Conservation (phyloP, 1,140 invertebrate genomes). For the Drosophila pandora region DNA sequence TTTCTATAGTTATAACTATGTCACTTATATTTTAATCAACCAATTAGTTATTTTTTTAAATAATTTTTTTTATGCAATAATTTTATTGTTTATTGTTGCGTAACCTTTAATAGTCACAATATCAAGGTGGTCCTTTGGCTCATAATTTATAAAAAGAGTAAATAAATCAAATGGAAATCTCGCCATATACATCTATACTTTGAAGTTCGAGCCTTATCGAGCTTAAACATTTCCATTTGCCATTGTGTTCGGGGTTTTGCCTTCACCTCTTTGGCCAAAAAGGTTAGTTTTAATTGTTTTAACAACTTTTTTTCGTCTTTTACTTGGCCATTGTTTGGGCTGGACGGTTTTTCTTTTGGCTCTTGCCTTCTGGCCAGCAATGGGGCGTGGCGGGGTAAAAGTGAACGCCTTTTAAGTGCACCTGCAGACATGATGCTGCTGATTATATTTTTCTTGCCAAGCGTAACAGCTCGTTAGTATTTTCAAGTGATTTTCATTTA, state of each 20-base stretch:
- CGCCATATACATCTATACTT: neutral
- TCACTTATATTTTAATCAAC: too few species aligned
- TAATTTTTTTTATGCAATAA: too few species aligned
- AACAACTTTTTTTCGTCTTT: constrained; percentile 33
- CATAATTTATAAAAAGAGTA: neutral
- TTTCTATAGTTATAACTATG: too few species aligned
- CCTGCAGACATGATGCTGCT: constrained; percentile 82
- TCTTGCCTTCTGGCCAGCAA: neutral
- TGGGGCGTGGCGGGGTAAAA: constrained; percentile 52
- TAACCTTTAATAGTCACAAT: neutral
- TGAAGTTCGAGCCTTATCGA: neutral
- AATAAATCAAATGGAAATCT: constrained; percentile 1
- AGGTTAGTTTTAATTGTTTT: constrained; percentile 79
- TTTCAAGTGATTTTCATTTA: constrained; percentile 82
- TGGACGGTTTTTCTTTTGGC: constrained; percentile 9
- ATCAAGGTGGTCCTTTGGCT: neutral
- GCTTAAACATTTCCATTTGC: constrained; percentile 38
- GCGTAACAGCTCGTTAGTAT: constrained; percentile 82
- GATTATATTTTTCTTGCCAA: constrained; percentile 81
- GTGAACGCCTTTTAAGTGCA: constrained; percentile 82
- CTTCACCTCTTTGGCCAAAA: constrained; percentile 49
- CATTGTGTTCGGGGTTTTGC: constrained; percentile 34
- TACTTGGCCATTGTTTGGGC: constrained; percentile 52
- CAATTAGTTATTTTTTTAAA: too few species aligned
- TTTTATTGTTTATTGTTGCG: neutral